Evolutionary conservation across 2,797 vertebrate genomes (phyloP).

Genomic region (Alca torda): DNA sequence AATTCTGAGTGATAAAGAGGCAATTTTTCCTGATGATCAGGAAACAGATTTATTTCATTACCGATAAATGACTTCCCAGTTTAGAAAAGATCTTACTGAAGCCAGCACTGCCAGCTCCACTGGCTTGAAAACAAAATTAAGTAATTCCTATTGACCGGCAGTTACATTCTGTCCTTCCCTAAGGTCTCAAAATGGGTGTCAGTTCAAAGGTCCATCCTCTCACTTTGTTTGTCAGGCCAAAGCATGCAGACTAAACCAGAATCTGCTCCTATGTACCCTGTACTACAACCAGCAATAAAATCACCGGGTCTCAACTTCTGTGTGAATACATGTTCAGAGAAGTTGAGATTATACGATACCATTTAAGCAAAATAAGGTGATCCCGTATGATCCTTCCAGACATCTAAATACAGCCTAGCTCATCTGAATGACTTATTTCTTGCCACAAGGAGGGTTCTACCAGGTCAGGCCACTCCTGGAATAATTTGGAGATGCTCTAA

Average conservation of each 20-base stretch:
- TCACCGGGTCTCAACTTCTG: not conserved
- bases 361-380: not conserved
- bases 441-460: not conserved
- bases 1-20: not conserved
- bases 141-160: not conserved
- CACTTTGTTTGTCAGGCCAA: not conserved
- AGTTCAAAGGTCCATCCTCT: constrained; percentile 25
- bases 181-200: not conserved
- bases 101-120: not conserved
- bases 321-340: not conserved
- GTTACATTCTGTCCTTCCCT: not conserved
- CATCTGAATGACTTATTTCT: not conserved
- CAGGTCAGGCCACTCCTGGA: not conserved
- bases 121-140: not conserved
- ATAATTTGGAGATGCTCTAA: not conserved
- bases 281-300: not conserved
- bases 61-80: not conserved
- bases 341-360: not conserved
- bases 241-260: not conserved
- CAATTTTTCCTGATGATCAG: not conserved
- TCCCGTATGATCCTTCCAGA: not conserved
- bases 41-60: not conserved
- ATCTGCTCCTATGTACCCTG: not conserved
- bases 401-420: not conserved
- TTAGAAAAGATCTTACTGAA: not conserved